Conservation (phyloP, 2,113 vertebrate genomes). For the Empidonax traillii region DNA sequence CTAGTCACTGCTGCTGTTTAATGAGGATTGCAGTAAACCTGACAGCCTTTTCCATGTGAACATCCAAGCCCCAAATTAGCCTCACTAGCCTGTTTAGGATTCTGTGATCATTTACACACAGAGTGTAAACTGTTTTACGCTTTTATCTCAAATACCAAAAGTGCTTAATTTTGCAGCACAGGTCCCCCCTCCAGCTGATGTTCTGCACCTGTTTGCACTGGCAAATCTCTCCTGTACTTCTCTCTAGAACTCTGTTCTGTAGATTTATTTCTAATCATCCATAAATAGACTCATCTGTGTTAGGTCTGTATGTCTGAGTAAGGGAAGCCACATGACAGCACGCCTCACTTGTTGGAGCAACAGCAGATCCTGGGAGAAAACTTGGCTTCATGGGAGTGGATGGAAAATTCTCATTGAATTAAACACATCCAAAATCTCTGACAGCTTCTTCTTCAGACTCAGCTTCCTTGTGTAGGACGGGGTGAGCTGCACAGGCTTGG, state of each 20-base stretch:
- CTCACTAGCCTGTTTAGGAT: background rate
- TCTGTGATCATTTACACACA: background rate
- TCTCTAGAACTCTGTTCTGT: background rate
- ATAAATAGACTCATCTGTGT: constrained; percentile 60
- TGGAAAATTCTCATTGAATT: constrained; percentile 58
- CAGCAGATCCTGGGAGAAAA: constrained; percentile 60
- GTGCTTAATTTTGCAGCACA: background rate
- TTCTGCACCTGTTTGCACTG: background rate
- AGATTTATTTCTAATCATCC: constrained; percentile 56
- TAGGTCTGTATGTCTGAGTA: constrained; percentile 52
- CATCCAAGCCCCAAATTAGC: background rate
- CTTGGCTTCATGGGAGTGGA: constrained; percentile 45
- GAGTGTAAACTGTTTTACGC: background rate
- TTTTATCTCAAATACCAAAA: background rate
- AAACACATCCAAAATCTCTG: constrained; percentile 47
- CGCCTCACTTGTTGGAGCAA: constrained; percentile 60
- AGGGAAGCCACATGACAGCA: constrained; percentile 59
- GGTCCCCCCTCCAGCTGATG: background rate
- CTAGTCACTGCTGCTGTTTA: background rate
- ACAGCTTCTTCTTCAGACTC: constrained; percentile 27
- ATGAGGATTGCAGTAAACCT: background rate
- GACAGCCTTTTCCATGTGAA: background rate
- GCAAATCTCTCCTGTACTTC: background rate
- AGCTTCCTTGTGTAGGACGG: background rate
- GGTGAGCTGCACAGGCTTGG: constrained; percentile 12